Conservation (phyloP, 2,113 vertebrate genomes). For the Carollia perspicillata region DNA sequence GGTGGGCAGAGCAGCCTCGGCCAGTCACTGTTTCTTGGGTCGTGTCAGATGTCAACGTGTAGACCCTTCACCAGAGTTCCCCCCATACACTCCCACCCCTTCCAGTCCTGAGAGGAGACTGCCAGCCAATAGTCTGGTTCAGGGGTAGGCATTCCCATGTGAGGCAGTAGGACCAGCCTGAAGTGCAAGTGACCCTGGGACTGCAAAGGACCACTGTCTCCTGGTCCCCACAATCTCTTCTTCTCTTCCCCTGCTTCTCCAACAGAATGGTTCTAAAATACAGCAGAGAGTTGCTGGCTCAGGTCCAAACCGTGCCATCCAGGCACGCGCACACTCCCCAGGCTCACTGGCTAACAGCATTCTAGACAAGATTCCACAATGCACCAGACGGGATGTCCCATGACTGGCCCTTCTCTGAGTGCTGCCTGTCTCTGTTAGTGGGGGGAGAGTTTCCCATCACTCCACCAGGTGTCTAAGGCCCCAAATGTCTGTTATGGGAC, state of each 20-base stretch:
- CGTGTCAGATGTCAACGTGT: background rate
- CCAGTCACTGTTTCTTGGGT: background rate
- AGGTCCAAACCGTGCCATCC: background rate
- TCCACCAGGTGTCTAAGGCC: background rate
- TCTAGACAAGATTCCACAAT: background rate
- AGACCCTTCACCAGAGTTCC: too few species aligned
- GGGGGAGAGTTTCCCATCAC: too few species aligned
- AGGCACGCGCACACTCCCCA: background rate
- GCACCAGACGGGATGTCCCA: rapidly evolving
- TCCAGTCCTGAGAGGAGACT: background rate
- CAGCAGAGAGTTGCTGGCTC: background rate
- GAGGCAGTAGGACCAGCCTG: background rate
- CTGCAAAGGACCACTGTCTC: background rate
- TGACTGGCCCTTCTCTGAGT: background rate
- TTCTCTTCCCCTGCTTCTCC: background rate
- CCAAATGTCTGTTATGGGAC: background rate
- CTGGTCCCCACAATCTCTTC: background rate
- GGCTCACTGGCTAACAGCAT: background rate
- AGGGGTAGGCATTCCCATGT: background rate
- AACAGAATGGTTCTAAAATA: background rate
- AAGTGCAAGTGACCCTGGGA: background rate
- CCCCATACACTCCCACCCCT: background rate
- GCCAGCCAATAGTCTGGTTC: background rate
- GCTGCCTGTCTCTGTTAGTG: background rate
- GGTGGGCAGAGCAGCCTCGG: background rate